Percentiles rank a stretch among this genome's conserved stretches.
These are phyloP conservation scores for Drosophila bifasciata DNA, from an alignment of 1,140 invertebrate species.

Conservation along the genomic window DNA sequence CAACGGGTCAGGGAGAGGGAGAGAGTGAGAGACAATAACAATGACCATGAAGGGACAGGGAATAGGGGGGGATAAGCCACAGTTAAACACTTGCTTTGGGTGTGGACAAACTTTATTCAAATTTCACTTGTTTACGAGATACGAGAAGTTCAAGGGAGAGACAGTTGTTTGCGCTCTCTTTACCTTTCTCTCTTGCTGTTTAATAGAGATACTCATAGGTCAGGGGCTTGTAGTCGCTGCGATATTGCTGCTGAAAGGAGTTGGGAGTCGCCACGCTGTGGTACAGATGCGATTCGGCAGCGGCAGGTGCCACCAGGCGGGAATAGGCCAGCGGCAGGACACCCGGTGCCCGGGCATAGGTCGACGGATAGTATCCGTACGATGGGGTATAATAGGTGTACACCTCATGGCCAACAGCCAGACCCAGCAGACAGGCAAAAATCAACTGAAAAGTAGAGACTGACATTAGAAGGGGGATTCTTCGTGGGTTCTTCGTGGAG, in stretches of 20 bases:
- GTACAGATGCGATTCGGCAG: constrained; percentile 62
- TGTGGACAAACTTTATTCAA: constrained; percentile 66
- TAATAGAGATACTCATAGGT: constrained; percentile 72
- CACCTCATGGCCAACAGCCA: constrained; percentile 57
- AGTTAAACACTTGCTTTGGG: constrained; percentile 6
- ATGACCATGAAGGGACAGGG: not conserved
- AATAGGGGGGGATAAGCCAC: constrained; percentile 2
- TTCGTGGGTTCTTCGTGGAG: no score
- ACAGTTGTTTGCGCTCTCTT: constrained; percentile 22
- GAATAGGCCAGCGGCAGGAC: constrained; percentile 68
- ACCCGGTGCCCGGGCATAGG: constrained; percentile 33
- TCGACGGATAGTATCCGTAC: constrained; percentile 43
- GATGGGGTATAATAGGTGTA: constrained; percentile 58
- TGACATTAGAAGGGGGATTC: no score
- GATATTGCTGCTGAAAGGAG: constrained; percentile 80
- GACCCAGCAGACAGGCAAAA: constrained; percentile 51
- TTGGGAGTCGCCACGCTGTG: constrained; percentile 72
- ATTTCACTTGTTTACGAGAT: constrained; percentile 48
- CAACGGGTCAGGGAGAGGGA: constrained; percentile 39
- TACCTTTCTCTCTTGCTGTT: not conserved
- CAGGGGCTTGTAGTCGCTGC: constrained; percentile 72
- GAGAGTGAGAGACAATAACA: constrained; percentile 22
- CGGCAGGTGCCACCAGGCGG: constrained; percentile 52
- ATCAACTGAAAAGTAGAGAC: constrained; percentile 37
- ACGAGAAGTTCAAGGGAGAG: no score